Base-by-base conservation (phyloP, 2,113 vertebrate genomes). In the Clarias macrocephalus region DNA sequence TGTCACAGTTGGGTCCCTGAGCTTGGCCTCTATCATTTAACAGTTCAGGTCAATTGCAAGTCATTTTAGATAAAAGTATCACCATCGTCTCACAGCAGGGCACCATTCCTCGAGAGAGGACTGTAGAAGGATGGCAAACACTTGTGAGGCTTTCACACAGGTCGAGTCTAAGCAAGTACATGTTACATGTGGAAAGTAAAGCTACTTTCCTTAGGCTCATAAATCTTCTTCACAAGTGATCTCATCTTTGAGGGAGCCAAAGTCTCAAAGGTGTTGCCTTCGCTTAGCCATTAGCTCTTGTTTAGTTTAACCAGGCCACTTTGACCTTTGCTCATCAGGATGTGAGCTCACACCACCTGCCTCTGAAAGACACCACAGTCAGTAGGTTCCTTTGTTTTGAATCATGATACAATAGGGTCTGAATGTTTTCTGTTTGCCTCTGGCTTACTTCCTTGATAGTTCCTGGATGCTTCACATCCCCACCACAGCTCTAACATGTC, bases 171-270 rank as follows among this genome's bases (percentile, higher is more conserved):
- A 86, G 70, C 84, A 91, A 90, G 93, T 91, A 92, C 6, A 42
- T 42, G 86, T 89, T 86, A 86, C 85, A 87, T 90, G 90, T 85
- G 90, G 91, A 85, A 89, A 90, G 91, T 89, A 84, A 83, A 25
- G 88, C 77, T 94, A 94, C 94, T n/a, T n/a, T 92, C 92, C 85
- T 72, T 57, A 56, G 30, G 42, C 48, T 65, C 57, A 25, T 63
- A 88, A 93, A 93, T 91, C 93, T 93, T 92, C 91, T 92, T 90
- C 89, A 87, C 86, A 90, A 87, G 60, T 87, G 79, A 92, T 92
- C 89, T 92, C 88, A 91, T 91, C 84, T 90, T 85, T 86, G 77
- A 3, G 11, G 86, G 90, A 30, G 11, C 23, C 52, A 62, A 23
- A 30, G 62, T n/a, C 21, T n/a, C n/a, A n/a, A n/a, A n/a, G 33